Evolutionary conservation across 53 echinoderm and acorn worm species (phyloP), one percentile per base, ranked within the genome.

Genomic region (Patiria pectinifera): DNA sequence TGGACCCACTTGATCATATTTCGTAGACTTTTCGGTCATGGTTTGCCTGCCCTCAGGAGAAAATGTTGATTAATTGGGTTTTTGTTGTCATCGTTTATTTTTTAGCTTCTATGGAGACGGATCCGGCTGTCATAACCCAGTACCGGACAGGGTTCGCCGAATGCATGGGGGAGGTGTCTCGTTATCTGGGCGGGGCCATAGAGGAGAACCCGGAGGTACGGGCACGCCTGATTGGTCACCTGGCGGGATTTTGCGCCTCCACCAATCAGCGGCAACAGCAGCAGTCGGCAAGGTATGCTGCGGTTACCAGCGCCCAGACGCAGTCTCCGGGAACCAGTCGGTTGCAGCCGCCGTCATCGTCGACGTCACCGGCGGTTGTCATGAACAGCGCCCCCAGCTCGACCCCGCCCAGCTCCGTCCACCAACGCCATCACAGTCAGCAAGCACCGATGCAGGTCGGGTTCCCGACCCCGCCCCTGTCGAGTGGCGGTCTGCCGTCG

Each of bases 131-230:
- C 24, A 24, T 92, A 21, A 92, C 87, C 45, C 94, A 97, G 80
- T 97, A 95, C 76, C 94, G 95, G 45, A 88, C 96, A 5, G 97
- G 97, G 1, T 97, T 94, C 78, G 92, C 95, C 16, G 93, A 96
- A 86, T 97, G 97, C 71, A 92, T 97, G 87, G 89, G 87, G 19
- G 97, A 97, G 69, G 97, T 97, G 10, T 91, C 94, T 21, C 91
- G 94, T 7, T 97, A 96, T 83, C 83, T 97, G 23, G 91, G 91
- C 48, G 91, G 85, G 35, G 76, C 84, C 13, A 89, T 89, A 21
- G 94, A 94, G 15, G 87, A 84, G 45, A 80, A 71, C 21, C 83
- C 95, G 25, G 94, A 95, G 23, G 83, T 94, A 12, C 92, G 94
- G 48, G 71, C 93, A 13, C 96, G 93, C 45, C 95, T 97, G 3